phyloP scores from a whole-genome alignment of 1,140 invertebrate genomes.

The Trichonephila clavipes region DNA sequence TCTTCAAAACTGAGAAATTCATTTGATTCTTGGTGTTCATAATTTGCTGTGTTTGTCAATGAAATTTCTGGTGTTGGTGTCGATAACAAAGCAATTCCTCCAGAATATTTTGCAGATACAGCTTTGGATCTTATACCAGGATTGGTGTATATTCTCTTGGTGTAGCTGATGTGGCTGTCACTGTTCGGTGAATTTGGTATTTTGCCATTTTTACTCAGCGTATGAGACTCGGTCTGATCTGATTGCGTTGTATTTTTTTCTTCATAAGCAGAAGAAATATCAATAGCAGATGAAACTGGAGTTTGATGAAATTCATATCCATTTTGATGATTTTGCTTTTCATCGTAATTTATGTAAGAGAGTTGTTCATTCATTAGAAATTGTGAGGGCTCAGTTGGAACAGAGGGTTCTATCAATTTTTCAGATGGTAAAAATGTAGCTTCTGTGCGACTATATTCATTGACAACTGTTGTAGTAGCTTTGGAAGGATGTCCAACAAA shows the following conservation, averaged over 20 bases:
- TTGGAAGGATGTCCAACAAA: background rate
- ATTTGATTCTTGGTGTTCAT: no score
- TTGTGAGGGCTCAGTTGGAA: background rate
- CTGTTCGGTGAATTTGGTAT: background rate
- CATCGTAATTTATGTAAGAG: background rate
- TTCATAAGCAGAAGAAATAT: background rate
- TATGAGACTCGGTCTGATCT: background rate
- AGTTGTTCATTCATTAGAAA: background rate
- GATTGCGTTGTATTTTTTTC: background rate
- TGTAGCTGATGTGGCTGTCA: background rate
- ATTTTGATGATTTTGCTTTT: background rate
- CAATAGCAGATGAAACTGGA: background rate
- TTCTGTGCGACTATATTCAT: background rate
- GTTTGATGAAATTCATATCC: background rate
- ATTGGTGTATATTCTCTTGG: background rate
- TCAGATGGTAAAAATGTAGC: background rate
- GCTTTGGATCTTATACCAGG: no score
- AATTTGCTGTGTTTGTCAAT: no score
- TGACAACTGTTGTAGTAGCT: background rate
- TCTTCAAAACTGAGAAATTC: no score
- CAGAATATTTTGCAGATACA: no score
- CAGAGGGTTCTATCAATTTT: no score
- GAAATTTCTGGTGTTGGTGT: no score
- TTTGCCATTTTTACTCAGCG: background rate
- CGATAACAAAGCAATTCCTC: no score